Percentiles rank a stretch among this genome's conserved stretches.
phyloP scores from a whole-genome alignment of 2,888 invertebrate genomes.

The Drepanosiphum platanoidis region DNA sequence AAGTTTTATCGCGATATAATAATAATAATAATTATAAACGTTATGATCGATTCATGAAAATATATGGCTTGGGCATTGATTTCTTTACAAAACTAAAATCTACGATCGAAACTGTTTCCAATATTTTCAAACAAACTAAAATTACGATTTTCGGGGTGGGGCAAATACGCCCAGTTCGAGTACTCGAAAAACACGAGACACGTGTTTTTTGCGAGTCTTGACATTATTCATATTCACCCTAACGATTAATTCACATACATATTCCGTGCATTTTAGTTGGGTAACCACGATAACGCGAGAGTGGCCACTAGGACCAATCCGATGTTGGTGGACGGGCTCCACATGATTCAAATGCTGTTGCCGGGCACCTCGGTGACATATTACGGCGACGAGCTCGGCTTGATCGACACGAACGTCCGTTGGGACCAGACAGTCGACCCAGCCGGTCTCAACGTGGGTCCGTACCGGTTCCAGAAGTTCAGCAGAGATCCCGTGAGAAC shows the following conservation, averaged over 20 bases:
- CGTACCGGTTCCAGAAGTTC: conserved; percentile 70
- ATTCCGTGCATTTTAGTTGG: conserved; percentile 70
- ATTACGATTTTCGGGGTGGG: no score
- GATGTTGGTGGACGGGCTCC: conserved; percentile 79
- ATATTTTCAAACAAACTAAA: no score
- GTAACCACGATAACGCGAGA: conserved; percentile 81
- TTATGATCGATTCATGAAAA: no score
- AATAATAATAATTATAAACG: no score
- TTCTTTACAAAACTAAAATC: no score
- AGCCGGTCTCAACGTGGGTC: conserved; percentile 71
- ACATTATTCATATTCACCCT: no score
- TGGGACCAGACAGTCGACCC: conserved; percentile 72
- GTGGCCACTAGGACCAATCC: conserved; percentile 77
- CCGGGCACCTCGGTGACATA: conserved; percentile 89
- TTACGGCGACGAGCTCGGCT: conserved; percentile 85
- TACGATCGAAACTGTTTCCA: no score
- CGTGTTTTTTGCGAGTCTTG: no score
- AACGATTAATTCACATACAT: neutral
- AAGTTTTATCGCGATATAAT: neutral
- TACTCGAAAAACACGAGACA: no score
- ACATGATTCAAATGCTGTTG: conserved; percentile 82
- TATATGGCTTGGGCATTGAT: no score
- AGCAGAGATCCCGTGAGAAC: conserved; percentile 81
- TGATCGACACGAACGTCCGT: conserved; percentile 72
- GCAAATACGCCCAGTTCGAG: no score